phyloP scores from a whole-genome alignment of 2,888 invertebrate species.

The Caenorhabditis uteleia region DNA sequence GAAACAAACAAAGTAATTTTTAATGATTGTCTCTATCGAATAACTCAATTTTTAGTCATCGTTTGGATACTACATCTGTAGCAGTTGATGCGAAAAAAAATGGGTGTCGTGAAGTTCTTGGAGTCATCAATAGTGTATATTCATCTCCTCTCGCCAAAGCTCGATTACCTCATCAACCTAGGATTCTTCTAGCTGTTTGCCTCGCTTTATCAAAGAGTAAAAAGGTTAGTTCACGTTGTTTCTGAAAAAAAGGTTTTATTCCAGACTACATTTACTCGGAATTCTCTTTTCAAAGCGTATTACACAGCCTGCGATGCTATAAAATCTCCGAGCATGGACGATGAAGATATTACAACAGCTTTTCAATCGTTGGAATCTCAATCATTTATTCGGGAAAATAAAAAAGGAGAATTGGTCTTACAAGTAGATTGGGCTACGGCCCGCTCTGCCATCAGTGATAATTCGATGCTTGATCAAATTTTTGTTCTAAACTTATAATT shows the following conservation, averaged over 20 bases:
- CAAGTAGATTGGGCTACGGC: conserved; percentile 52
- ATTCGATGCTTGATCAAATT: conserved; percentile 49
- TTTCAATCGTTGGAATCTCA: conserved; percentile 47
- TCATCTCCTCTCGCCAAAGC: conserved; percentile 60
- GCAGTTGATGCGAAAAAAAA: conserved; percentile 10
- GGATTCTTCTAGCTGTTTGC: conserved; percentile 52
- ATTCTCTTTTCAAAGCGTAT: conserved; percentile 45
- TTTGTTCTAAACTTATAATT: conserved; percentile 29
- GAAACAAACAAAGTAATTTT: conserved; percentile 56
- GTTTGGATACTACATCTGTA: background rate
- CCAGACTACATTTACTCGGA: conserved; percentile 39
- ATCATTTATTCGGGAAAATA: conserved; percentile 38
- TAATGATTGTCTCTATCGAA: background rate
- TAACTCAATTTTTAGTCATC: conserved; percentile 2
- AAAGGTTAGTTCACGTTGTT: conserved; percentile 25
- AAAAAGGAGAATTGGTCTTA: conserved; percentile 41
- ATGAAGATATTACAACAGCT: conserved; percentile 45
- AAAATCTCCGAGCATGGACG: conserved; percentile 40
- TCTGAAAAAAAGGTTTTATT: conserved; percentile 4
- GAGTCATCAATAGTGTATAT: conserved; percentile 54
- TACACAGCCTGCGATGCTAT: conserved; percentile 46
- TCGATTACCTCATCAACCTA: conserved; percentile 55
- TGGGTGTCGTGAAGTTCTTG: conserved; percentile 57
- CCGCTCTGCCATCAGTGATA: conserved; percentile 43
- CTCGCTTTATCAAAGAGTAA: conserved; percentile 45